Base-by-base conservation (phyloP, 1,140 invertebrate genomes). In the Apis laboriosa region DNA sequence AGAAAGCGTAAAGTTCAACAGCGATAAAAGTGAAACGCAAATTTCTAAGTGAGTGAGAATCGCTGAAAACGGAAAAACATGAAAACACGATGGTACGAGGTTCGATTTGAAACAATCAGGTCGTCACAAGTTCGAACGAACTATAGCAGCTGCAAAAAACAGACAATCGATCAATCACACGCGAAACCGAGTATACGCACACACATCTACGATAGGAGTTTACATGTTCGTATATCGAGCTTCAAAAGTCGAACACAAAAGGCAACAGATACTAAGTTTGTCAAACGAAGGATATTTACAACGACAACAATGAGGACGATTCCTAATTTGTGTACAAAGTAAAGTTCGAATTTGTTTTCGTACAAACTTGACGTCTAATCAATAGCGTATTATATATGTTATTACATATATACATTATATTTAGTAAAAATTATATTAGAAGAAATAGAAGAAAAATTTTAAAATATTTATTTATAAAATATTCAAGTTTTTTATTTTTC, bases 271-370 rank as follows among this genome's bases (percentile, higher is more conserved):
- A 17, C 21, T 9, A 15, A 51, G 19, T 70, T 71, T 51, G 8
- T 70, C 34, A 24, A 58, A 67, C 7, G 21, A 68, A 13, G 21
- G 3, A 51, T 56, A 43, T 73, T 73, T 58, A 34, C 70, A 24
- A 49, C 11, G n/a, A 19, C 76, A 78, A 78, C n/a, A 61, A 71
- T 9, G 58, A 51, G 43, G 12, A 51, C 66, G 77, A 70, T 66
- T 53, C 56, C 66, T 60, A 24, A 58, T n/a, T 24, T 5, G 7
- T 19, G 13, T 15, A 66, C 43, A 21, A 79, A 61, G 12, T 34
- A 53, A n/a, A 53, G n/a, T 71, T 58, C 9, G 55, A 55, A 28
- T 70, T 70, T 78, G 77, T 78, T 78, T 70, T 78, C 77, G 11
- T 51, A n/a, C 2, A 13, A 34, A 70, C 9, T 28, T 15, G 17